phyloP scores from a whole-genome alignment of 1,140 invertebrate species.

The Bombus balteatus region DNA sequence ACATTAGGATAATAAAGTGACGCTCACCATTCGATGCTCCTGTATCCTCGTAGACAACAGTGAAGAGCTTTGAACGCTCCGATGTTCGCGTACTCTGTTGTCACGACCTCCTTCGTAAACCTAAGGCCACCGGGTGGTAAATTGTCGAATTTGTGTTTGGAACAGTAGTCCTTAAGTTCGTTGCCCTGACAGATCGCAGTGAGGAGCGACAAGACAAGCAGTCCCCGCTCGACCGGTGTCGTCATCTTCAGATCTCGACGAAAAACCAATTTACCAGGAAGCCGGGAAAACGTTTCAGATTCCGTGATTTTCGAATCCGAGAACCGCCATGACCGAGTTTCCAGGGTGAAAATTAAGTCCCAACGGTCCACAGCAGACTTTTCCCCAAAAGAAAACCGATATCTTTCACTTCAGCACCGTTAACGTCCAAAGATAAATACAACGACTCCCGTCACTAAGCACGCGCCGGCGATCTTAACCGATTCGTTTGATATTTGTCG shows the following conservation, averaged over 20 bases:
- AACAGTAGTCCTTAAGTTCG: constrained; percentile 80
- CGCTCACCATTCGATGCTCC: constrained; percentile 89
- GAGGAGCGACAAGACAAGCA: constrained; percentile 48
- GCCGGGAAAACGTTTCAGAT: neutral
- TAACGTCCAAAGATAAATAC: neutral
- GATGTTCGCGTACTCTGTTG: constrained; percentile 86
- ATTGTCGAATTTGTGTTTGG: constrained; percentile 78
- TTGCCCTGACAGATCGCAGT: constrained; percentile 62
- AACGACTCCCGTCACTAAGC: neutral
- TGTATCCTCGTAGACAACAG: constrained; percentile 88
- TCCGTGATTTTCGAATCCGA: neutral
- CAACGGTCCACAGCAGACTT: constrained; percentile 12
- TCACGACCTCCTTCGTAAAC: constrained; percentile 88
- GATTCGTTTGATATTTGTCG: constrained; percentile 61
- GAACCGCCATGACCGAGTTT: constrained; percentile 33
- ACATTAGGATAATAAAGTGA: neutral
- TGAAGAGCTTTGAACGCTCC: constrained; percentile 89
- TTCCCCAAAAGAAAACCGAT: constrained; percentile 12
- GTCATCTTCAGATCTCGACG: constrained; percentile 48
- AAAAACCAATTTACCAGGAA: neutral
- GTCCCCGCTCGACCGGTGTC: constrained; percentile 19
- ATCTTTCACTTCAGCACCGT: neutral
- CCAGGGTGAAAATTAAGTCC: constrained; percentile 30
- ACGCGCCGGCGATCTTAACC: neutral
- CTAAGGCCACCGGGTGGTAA: constrained; percentile 81